Evolutionary conservation across 2,888 invertebrate genomes (phyloP).

Genomic region (Apamea anceps): DNA sequence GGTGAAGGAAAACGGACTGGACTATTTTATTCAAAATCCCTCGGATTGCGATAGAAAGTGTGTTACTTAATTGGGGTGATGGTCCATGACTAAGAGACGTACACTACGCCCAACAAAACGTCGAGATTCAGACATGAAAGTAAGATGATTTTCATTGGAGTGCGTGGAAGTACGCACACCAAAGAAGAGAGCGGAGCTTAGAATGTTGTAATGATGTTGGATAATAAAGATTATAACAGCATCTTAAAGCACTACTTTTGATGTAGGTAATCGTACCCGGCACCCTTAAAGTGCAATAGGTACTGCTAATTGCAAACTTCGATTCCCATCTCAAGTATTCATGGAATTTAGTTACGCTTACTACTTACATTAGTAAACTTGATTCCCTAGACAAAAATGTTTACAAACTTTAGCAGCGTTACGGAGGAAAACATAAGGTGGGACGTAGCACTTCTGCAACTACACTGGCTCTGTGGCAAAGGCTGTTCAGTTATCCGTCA

Average conservation of each 20-base stretch:
- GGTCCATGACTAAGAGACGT: neutral
- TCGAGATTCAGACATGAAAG: conserved; percentile 7
- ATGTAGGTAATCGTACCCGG: neutral
- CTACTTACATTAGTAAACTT: neutral
- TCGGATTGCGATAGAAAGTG: neutral
- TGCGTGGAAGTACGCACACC: neutral
- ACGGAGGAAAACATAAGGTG: too few relatives aligned
- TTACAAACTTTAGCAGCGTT: neutral
- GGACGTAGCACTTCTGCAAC: neutral
- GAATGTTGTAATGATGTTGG: neutral
- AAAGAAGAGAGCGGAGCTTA: neutral
- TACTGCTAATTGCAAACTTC: neutral
- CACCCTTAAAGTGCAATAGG: neutral
- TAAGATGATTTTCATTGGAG: neutral
- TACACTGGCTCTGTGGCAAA: neutral
- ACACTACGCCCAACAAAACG: neutral
- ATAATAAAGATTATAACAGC: neutral
- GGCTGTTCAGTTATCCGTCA: neutral
- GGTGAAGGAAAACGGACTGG: neutral
- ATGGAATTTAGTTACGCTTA: neutral
- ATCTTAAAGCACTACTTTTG: neutral
- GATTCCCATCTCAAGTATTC: neutral
- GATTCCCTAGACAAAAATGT: neutral
- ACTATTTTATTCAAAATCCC: neutral
- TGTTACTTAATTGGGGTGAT: neutral